phyloP scores from a whole-genome alignment of 2,797 vertebrate genomes.

The Botia almorhae region DNA sequence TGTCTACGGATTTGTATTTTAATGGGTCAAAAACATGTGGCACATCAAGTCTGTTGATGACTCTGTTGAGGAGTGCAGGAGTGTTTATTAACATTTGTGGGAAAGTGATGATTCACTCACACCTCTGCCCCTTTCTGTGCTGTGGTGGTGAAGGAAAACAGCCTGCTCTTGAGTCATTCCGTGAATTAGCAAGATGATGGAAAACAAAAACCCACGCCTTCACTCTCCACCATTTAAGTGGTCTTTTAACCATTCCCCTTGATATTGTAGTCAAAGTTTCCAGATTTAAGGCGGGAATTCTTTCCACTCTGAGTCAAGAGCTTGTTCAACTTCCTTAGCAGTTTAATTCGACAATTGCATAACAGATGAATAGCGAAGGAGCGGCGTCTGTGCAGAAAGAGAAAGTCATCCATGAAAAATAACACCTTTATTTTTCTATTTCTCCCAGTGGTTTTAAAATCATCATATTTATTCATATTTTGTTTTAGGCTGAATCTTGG shows the following conservation, averaged over 20 bases:
- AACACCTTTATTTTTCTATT: slow-evolving; percentile 9
- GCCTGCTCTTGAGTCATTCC: slow-evolving; percentile 53
- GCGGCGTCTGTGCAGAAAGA: not conserved
- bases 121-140: slow-evolving; percentile 27
- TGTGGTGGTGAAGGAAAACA: slow-evolving; percentile 39
- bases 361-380: not conserved
- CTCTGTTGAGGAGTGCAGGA: not conserved
- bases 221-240: slow-evolving; percentile 50
- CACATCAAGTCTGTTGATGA: too few species aligned
- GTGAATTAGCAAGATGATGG: slow-evolving; percentile 54
- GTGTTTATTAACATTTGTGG: slow-evolving; percentile 39
- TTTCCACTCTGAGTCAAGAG: slow-evolving; percentile 57
- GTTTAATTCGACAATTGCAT: slow-evolving; percentile 44
- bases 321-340: slow-evolving; percentile 48
- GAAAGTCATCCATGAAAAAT: not conserved
- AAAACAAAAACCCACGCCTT: slow-evolving; percentile 53
- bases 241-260: slow-evolving; percentile 54
- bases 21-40: too few species aligned
- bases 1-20: too few species aligned
- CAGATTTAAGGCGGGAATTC: slow-evolving; percentile 58
- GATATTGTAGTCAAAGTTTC: slow-evolving; percentile 60
- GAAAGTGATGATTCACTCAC: slow-evolving; percentile 38
- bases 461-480: not conserved
- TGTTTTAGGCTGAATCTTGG: too few species aligned
- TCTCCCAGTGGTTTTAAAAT: not conserved